Conservation (phyloP, 1,140 invertebrate genomes). For the Drosophila mojavensis region DNA sequence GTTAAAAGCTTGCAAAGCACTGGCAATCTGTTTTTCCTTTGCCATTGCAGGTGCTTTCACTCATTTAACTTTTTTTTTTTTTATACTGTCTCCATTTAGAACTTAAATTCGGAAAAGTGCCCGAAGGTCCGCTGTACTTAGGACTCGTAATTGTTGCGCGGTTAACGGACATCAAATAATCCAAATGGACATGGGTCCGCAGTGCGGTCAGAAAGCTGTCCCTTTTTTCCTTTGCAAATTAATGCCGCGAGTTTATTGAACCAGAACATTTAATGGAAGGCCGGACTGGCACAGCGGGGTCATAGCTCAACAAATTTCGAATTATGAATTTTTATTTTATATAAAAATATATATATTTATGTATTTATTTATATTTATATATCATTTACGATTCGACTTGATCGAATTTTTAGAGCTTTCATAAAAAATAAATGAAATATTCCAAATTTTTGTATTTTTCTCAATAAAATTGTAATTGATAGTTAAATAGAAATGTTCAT, state of each 20-base stretch:
- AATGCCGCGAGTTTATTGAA: constrained; percentile 14
- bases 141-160: constrained; percentile 23
- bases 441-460: not conserved
- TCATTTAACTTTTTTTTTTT: constrained; percentile 7
- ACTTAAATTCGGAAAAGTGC: constrained; percentile 3
- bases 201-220: not conserved
- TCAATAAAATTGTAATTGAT: not conserved
- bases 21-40: constrained; percentile 15
- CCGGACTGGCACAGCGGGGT: not conserved
- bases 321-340: not conserved
- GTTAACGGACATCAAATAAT: constrained; percentile 19
- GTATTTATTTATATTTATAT: not conserved
- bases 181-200: constrained; percentile 14
- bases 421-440: not conserved
- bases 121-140: constrained; percentile 8
- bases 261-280: not conserved
- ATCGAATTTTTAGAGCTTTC: not conserved
- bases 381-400: not conserved
- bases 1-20: constrained; percentile 42
- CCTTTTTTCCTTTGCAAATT: constrained; percentile 3
- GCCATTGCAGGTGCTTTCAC: constrained; percentile 18
- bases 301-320: not conserved
- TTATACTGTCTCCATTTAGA: not conserved
- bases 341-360: not conserved
- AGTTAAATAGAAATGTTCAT: no score